Base-by-base conservation (phyloP, 2,888 invertebrate species). In the Aspidapion aeneum region DNA sequence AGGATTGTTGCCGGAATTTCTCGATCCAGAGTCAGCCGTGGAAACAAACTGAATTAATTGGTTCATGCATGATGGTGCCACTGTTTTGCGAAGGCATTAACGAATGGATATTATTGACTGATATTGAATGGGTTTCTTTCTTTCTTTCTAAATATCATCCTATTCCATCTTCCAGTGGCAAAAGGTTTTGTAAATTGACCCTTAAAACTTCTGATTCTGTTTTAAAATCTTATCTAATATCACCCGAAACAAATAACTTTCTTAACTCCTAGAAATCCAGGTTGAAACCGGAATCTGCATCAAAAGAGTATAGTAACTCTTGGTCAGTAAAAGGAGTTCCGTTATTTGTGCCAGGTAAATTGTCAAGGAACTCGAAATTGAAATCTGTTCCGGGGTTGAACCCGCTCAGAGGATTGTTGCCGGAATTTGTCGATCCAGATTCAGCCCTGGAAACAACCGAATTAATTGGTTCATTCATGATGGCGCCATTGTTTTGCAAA, bases 321-420 rank as follows among this genome's bases (percentile, higher is more conserved):
- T 93, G 92, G 64, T 92, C 91, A 72, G 90, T 88, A 79, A 91
- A 89, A 75, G 86, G 88, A 74, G 86, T 86, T 64, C 90, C 86
- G 79, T 94, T 93, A 58, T 86, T 85, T 71, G 90, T 83, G 1
- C 65, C 67, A 62, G 90, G 88, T 78, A 94, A 85, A 81, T 89
- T 90, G 79, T 94, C 94, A 66, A 93, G 85, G 82, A 93, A 92
- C 83, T 94, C 93, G 73, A 94, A 86, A 79, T 87, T 90, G 80
- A 94, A 90, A 80, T 93, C 91, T 0, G 65, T 60, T 2, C 81
- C 77, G 62, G 82, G 82, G 66, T 82, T 83, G 60, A 82, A 77
- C 75, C 81, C 84, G 74, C 82, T 80, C 73, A 83, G 78, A 72
- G 82, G 72, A 59, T 72, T 77, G 55, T 66, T 71, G 57, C 52